A percentile compares a stretch with the other conserved stretches of the same genome.
Conservation (phyloP, 2,797 vertebrate genomes). For the Melanotaenia parkinsoni region DNA sequence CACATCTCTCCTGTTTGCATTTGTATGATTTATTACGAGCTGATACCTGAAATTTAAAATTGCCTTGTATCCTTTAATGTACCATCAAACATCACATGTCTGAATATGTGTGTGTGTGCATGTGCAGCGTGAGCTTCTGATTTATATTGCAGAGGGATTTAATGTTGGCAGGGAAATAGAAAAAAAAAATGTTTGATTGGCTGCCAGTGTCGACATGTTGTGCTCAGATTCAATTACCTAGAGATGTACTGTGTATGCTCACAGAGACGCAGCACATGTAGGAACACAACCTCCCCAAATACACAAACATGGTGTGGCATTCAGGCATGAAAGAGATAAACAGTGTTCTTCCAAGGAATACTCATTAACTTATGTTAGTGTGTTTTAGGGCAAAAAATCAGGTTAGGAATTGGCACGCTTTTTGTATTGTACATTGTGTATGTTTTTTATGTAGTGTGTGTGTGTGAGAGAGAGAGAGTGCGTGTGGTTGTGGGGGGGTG, state of each 20-base stretch:
- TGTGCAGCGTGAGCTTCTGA: constrained; percentile 12
- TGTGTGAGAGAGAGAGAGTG: neutral
- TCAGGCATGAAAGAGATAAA: constrained; percentile 29
- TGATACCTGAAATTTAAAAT: constrained; percentile 18
- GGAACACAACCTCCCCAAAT: constrained; percentile 8
- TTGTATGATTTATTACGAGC: constrained; percentile 30
- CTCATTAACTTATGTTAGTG: neutral
- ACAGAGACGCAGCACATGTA: constrained; percentile 21
- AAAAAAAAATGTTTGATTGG: constrained; percentile 65
- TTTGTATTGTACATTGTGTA: neutral
- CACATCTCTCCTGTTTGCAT: constrained; percentile 25
- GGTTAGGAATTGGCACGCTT: neutral
- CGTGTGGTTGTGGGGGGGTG: neutral
- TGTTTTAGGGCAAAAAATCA: constrained; percentile 1
- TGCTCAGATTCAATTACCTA: constrained; percentile 66
- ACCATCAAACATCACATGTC: constrained; percentile 5
- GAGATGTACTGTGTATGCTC: constrained; percentile 45
- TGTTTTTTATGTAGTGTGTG: neutral
- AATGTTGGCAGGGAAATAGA: constrained; percentile 56
- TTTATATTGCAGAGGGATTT: constrained; percentile 55
- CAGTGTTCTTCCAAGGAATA: constrained; percentile 1
- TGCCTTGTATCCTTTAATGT: constrained; percentile 26
- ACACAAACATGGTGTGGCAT: constrained; percentile 8
- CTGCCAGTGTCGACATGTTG: constrained; percentile 71
- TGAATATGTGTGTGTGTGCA: constrained; percentile 11